These are phyloP conservation scores for Tragelaphus oryx DNA, from an alignment of 2,797 vertebrate genomes.

Conservation along the genomic window DNA sequence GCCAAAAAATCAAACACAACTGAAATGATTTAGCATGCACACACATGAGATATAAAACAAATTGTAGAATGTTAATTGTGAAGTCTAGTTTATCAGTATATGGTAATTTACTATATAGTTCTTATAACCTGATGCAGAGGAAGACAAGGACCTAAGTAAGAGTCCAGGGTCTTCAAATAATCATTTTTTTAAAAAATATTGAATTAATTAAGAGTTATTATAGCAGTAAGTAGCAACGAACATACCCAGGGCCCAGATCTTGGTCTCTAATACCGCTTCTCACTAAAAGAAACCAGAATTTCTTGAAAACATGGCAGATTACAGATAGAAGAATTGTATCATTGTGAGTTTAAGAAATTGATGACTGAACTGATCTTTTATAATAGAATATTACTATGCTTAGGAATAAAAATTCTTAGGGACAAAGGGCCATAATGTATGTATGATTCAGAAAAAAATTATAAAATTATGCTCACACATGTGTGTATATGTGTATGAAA, in stretches of 20 bases:
- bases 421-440: background rate
- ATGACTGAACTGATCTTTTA: background rate
- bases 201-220: background rate
- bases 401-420: background rate
- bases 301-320: background rate
- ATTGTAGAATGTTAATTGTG: background rate
- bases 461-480: background rate
- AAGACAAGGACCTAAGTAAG: background rate
- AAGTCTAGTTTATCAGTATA: background rate
- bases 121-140: background rate
- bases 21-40: background rate
- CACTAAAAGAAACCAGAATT: background rate
- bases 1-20: background rate
- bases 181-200: background rate
- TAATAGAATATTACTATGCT: background rate
- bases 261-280: background rate
- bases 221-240: background rate
- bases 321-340: background rate
- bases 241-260: background rate
- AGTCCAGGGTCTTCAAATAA: background rate
- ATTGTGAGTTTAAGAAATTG: background rate
- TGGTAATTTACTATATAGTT: too few species aligned
- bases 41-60: background rate
- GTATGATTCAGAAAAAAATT: background rate
- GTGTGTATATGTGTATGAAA: background rate